Base-by-base conservation (phyloP, 2,113 vertebrate species). In the Etheostoma cragini region DNA sequence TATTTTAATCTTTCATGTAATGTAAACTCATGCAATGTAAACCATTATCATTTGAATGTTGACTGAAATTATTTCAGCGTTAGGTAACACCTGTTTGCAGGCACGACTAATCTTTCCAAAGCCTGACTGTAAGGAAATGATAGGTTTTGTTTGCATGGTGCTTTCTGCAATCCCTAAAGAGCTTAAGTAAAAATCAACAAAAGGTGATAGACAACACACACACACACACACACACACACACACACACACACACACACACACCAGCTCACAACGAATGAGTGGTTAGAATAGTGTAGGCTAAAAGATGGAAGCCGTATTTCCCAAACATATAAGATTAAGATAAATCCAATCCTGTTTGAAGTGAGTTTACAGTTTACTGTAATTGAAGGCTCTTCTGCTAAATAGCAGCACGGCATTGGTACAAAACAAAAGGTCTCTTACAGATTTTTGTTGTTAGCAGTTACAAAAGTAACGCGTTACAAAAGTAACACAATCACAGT, bases 111-210 rank as follows among this genome's bases (percentile, higher is more conserved):
- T 88, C 88, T 58, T 33, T 21, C 21, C 26, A 49, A 88, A 84
- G 81, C 78, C 53, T 42, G 67, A 81, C 81, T 88, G 78, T 86
- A 73, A 85, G 67, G 52, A 86, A 85, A 88, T 80, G 72, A 80
- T 70, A 61, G 82, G 70, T 74, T 75, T 72, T 89, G 76, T 93
- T 90, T 89, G 85, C 72, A 64, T 30, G 57, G 30, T 12, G 46
- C 81, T 86, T 67, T 81, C 52, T 42, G 16, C 82, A 84, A 88
- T 82, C 78, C 76, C 15, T 47, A 53, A 66, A 52, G 24, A 70
- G 45, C 73, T 84, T 63, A 78, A 82, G 73, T 68, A 57, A 79
- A 89, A 60, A 87, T 76, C 78, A 78, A 78, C 84, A 86, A 65
- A 60, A 81, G 81, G 80, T 68, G 86, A 73, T 12, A 85, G 88